Evolutionary conservation across 2,113 vertebrate genomes (phyloP), one percentile per base, ranked within the genome.

Genomic region (Zosterops japonicus): DNA sequence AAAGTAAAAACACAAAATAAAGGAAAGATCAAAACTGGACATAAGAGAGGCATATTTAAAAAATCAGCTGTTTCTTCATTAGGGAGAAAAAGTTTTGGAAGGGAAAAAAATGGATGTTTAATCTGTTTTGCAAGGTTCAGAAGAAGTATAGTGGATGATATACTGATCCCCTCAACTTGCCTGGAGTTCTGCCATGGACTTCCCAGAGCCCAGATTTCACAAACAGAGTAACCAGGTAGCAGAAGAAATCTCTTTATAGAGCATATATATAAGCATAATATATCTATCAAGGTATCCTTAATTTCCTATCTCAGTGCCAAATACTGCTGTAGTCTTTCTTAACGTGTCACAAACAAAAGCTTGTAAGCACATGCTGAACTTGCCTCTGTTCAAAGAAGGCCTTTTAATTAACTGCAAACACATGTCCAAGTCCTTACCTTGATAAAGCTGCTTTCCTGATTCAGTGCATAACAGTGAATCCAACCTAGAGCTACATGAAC

Each of bases 341-440:
- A 60, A 83, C 20, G 75, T 52, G 57, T 67, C 72, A 87, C 44
- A 87, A 83, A 83, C 77, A 72, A 74, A 93, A 81, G 88, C 52
- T 42, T 24, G 59, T 42, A 90, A 86, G 64, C 44, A 79, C 68
- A 68, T 15, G 71, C 57, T 57, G 78, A 86, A 81, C 64, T 87
- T 0, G 5, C 17, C 33, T 79, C 85, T 93, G 33, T 49, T 92
- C 71, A 60, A 81, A 81, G 63, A 12, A 9, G 14, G 55, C 35
- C 52, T 94, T 88, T 90, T 64, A 90, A 87, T 94, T 70, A 88
- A 80, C 56, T 78, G 75, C 67, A 94, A 89, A 75, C 79, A 83
- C 27, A 60, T 11, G 13, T 61, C 89, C 56, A 86, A 88, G 49
- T 68, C 72, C 71, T 71, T 80, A 67, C 55, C 71, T 90, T 55